Evolutionary conservation across 1,140 invertebrate genomes (phyloP).

Genomic region (Lepidostoma basale): DNA sequence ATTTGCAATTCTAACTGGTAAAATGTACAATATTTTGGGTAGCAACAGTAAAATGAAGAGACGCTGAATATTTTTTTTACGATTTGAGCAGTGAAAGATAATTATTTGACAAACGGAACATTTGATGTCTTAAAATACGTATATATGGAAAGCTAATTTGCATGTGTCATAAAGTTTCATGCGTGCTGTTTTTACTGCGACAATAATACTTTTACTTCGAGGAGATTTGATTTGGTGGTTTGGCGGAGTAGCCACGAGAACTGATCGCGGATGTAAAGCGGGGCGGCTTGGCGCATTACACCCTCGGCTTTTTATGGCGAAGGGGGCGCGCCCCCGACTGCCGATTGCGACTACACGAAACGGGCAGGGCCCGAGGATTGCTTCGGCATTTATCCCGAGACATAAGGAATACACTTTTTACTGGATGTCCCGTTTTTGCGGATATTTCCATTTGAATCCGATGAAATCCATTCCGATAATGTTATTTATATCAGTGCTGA

Average conservation of each 20-base stretch:
- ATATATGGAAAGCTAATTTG: background rate
- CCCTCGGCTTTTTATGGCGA: slow-evolving; percentile 32
- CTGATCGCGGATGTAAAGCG: background rate
- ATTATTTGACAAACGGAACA: slow-evolving; percentile 7
- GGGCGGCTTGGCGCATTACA: background rate
- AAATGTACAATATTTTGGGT: slow-evolving; percentile 5
- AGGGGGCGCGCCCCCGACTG: slow-evolving; percentile 26
- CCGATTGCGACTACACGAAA: slow-evolving; percentile 43
- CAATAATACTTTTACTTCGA: background rate
- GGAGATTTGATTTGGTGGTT: background rate
- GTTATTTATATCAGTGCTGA: slow-evolving; percentile 45
- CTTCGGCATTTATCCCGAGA: slow-evolving; percentile 14
- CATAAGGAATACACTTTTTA: slow-evolving; percentile 34
- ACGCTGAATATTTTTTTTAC: no score
- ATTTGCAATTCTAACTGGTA: slow-evolving; percentile 16
- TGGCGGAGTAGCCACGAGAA: background rate
- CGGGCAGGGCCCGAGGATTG: slow-evolving; percentile 41
- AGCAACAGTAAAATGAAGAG: background rate
- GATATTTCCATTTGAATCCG: slow-evolving; percentile 34
- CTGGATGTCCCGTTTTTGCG: slow-evolving; percentile 18
- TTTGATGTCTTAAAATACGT: background rate
- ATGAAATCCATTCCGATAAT: slow-evolving; percentile 39
- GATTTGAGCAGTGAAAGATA: background rate
- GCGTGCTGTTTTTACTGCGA: background rate
- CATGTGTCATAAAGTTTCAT: background rate